Conservation (phyloP, 2,113 vertebrate species). For the Edolisoma coerulescens region DNA sequence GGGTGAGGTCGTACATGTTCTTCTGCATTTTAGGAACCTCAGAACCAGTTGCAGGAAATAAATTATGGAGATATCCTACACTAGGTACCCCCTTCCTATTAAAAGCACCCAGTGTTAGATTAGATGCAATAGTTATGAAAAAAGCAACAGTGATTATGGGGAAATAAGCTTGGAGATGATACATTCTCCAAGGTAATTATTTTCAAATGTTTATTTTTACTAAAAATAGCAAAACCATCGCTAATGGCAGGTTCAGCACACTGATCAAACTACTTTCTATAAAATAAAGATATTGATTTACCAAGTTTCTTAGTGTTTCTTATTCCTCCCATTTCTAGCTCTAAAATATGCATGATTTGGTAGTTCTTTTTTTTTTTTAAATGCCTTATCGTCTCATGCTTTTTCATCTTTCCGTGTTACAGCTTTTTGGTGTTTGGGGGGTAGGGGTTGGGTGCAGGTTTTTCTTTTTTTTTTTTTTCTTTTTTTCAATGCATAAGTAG, state of each 20-base stretch:
- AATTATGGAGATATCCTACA: not conserved
- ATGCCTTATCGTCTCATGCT: fast-evolving
- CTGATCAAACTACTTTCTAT: slow-evolving; percentile 35
- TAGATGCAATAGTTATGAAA: not conserved
- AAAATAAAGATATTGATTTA: slow-evolving; percentile 34
- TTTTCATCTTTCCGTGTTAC: not conserved
- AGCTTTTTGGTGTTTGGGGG: not conserved
- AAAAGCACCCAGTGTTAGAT: not conserved
- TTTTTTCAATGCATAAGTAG: too few relatives aligned
- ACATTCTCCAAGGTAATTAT: not conserved
- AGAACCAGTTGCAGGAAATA: not conserved
- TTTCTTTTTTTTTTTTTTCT: too few relatives aligned
- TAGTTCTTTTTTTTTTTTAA: not conserved
- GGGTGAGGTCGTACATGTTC: not conserved
- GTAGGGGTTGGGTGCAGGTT: too few relatives aligned
- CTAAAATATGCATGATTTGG: not conserved
- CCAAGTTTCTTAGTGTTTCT: not conserved
- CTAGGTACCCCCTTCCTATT: not conserved
- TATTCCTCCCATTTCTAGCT: not conserved
- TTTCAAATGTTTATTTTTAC: slow-evolving; percentile 51
- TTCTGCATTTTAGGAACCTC: not conserved
- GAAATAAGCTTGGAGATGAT: not conserved
- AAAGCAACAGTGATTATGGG: not conserved
- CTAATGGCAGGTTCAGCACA: slow-evolving; percentile 23
- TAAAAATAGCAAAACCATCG: slow-evolving; percentile 15